Percentiles rank a stretch among this genome's conserved stretches.
Conservation (phyloP, 2,113 vertebrate genomes). For the Colistium nudipinnis region DNA sequence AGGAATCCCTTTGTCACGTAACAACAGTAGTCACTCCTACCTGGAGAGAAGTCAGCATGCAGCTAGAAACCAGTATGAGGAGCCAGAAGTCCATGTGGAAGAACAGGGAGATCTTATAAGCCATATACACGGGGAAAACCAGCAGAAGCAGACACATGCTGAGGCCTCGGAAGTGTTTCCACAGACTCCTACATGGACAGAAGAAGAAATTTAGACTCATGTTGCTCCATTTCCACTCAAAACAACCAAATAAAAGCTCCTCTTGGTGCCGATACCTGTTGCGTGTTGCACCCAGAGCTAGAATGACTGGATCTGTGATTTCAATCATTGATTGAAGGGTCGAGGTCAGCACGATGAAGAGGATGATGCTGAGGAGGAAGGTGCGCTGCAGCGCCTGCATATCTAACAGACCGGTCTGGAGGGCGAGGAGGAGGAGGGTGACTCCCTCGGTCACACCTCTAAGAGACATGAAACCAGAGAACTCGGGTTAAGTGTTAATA, state of each 20-base stretch:
- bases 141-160: conserved; percentile 88
- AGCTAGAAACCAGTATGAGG: conserved; percentile 90
- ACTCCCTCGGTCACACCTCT: conserved; percentile 89
- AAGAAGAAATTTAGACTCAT: background rate
- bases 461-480: background rate
- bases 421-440: conserved; percentile 87
- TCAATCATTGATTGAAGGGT: conserved; percentile 91
- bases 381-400: conserved; percentile 87
- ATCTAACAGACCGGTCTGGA: conserved; percentile 89
- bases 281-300: conserved; percentile 85
- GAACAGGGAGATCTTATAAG: conserved; percentile 87
- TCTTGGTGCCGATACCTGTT: conserved; percentile 78
- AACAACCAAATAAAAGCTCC: background rate
- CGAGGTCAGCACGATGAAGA: conserved; percentile 90
- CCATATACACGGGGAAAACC: conserved; percentile 87
- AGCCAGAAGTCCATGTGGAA: conserved; percentile 94
- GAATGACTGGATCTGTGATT: conserved; percentile 86
- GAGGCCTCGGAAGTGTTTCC: conserved; percentile 87
- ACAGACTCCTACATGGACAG: conserved; percentile 79
- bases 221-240: background rate
- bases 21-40: conserved; percentile 46
- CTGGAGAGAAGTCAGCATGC: conserved; percentile 90
- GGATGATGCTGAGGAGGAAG: conserved; percentile 92
- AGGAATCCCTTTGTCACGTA: background rate
- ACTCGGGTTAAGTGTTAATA: fast-evolving